Evolutionary conservation across 2,888 invertebrate genomes (phyloP).

Genomic region (Synanthedon andrenaeformis): DNA sequence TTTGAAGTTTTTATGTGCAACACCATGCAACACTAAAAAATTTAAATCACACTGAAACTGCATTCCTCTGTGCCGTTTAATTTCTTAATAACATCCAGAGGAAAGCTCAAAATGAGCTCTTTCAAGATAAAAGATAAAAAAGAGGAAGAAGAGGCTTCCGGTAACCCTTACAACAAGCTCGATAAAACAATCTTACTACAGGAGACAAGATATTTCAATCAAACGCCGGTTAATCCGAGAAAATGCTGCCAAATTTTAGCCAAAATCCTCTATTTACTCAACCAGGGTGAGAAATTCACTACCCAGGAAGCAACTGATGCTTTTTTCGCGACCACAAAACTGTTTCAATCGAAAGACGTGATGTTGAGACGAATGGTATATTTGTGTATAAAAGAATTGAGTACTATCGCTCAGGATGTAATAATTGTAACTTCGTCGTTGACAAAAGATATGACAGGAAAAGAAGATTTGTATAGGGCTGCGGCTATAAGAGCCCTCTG

Average conservation of each 20-base stretch:
- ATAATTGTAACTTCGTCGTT: slow-evolving; percentile 98
- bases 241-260: slow-evolving; percentile 97
- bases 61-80: slow-evolving; percentile 53
- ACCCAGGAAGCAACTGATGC: slow-evolving; percentile 97
- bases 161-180: slow-evolving; percentile 90
- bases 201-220: slow-evolving; percentile 97
- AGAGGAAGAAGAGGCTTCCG: slow-evolving; percentile 93
- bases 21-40: too few relatives aligned
- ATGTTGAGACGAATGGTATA: slow-evolving; percentile 96
- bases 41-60: slow-evolving; percentile 26
- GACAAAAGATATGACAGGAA: slow-evolving; percentile 98
- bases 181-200: slow-evolving; percentile 98
- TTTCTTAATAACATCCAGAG: slow-evolving; percentile 41
- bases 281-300: slow-evolving; percentile 93
- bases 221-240: slow-evolving; percentile 95
- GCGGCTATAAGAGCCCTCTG: slow-evolving; percentile 98
- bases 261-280: slow-evolving; percentile 94
- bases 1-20: too few relatives aligned
- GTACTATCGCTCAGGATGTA: slow-evolving; percentile 96
- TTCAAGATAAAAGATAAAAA: slow-evolving; percentile 90
- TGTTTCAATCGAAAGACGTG: slow-evolving; percentile 97
- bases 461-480: slow-evolving; percentile 90
- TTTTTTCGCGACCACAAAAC: slow-evolving; percentile 99
- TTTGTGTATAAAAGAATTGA: slow-evolving; percentile 94
- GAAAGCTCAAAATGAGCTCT: slow-evolving; percentile 74